Conservation (phyloP, 2,888 invertebrate genomes). For the Dryobota labecula region DNA sequence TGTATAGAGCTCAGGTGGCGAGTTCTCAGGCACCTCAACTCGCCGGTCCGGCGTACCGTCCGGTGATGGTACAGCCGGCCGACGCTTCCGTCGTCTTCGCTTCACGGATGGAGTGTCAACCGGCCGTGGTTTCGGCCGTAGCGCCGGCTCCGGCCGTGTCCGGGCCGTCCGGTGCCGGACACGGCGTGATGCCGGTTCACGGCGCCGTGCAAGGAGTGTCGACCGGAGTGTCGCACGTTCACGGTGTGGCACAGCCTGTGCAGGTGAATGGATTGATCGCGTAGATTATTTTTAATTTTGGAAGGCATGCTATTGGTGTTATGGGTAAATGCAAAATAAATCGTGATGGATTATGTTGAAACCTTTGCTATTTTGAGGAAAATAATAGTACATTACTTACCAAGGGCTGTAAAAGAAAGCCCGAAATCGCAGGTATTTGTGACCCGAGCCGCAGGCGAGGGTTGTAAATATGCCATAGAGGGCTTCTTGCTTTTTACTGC, state of each 20-base stretch:
- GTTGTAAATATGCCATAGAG: too few relatives aligned
- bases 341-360: background rate
- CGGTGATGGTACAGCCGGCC: slow-evolving; percentile 46
- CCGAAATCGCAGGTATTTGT: too few relatives aligned
- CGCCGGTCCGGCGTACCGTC: slow-evolving; percentile 40
- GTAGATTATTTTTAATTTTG: slow-evolving; percentile 46
- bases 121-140: slow-evolving; percentile 40
- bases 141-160: slow-evolving; percentile 16
- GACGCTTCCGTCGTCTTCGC: slow-evolving; percentile 35
- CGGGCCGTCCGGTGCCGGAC: slow-evolving; percentile 31
- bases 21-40: slow-evolving; percentile 73
- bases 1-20: slow-evolving; percentile 76
- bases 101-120: slow-evolving; percentile 59
- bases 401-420: too few relatives aligned
- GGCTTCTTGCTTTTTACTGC: too few relatives aligned
- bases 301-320: slow-evolving; percentile 64
- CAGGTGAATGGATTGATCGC: slow-evolving; percentile 74
- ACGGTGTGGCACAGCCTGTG: slow-evolving; percentile 69
- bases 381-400: too few relatives aligned
- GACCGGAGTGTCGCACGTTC: slow-evolving; percentile 59
- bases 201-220: slow-evolving; percentile 47
- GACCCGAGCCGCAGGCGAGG: too few relatives aligned
- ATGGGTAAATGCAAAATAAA: slow-evolving; percentile 25
- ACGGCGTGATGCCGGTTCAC: slow-evolving; percentile 42
- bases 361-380: background rate